Evolutionary conservation across 35 echinoderm and acorn worm genomes (phyloP), one percentile per base, ranked within the genome.

Genomic region (Acanthaster planci): DNA sequence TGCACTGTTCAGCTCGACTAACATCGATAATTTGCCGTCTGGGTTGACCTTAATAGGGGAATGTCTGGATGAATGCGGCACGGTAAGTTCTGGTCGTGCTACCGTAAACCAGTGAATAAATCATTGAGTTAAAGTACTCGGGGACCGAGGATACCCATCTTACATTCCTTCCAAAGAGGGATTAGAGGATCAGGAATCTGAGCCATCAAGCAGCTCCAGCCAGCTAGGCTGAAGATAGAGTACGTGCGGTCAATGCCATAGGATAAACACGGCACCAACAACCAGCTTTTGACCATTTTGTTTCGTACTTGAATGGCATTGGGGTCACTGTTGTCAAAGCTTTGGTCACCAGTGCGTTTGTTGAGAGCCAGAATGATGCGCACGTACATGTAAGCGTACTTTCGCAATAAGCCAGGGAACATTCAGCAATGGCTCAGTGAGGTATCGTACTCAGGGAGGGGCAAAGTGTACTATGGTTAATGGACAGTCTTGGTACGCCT

Each of bases 351-450:
- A 8, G 16, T 67, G 42, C 78, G 78, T 50, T 80, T 40, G 40
- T 51, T 82, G 7, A 82, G 37, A 8, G 52, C 26, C 2, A 35
- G 3, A 22, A 82, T 55, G 50, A 82, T 82, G 55, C 29, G 17
- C 55, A 26, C 52, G 31, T 58, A 82, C 80, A 82, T 82, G 51
- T 57, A 57, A 8, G 56, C 21, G 80, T 47, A 81, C 47, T 40
- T 51, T 50, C 34, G 18, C 50, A 26, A 57, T 37, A 34, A 82
- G 55, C n/a, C 36, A 82, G 9, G 80, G 80, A 58, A 55, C 34
- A 10, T 34, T 9, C 7, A 2, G 27, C 37, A 82, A 2, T 14
- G 52, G 0, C 34, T 7, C 6, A 42, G 8, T 17, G 37, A 31
- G 4, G 22, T 55, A 30, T 2, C 10, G 0, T 30, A 82, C 30